Evolutionary conservation across 2,797 vertebrate species (phyloP), one percentile per base, ranked within the genome.

Genomic region (Avahi laniger): DNA sequence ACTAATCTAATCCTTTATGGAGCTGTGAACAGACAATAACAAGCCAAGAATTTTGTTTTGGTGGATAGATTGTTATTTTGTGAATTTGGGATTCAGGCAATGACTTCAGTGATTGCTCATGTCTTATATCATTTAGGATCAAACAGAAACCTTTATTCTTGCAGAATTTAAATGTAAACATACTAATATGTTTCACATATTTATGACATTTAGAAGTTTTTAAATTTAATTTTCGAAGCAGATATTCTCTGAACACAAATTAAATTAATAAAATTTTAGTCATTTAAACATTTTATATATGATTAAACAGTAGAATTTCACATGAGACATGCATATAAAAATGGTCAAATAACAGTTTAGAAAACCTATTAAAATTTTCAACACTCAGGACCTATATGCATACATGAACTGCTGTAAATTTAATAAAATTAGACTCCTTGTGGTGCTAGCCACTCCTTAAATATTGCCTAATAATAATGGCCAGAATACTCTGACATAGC

Each of bases 31-130:
- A 97, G 59, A 89, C 7, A 92, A 81, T 38, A 95, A 76, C 61
- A 97, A 96, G 96, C 69, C 17, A 80, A 97, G 0, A 91, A 87
- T 93, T 73, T 72, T 84, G 13, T 84, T 91, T 96, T 96, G 91
- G 96, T 91, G 94, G 94, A 96, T 73, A 89, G 38, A 50, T 52
- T 86, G 28, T 69, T 90, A 69, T 90, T 94, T 85, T 93, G 18
- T 50, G 20, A 80, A 87, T 65, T 84, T 81, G 24, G 9, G 5
- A 95, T 91, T 52, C 48, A 70, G 35, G 24, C 12, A 83, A 85
- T 63, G 14, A 90, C 57, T 95, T 94, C 41, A 79, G 50, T 54
- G 12, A 88, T 46, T 57, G 8, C 11, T 94, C 20, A 38, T 69
- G 28, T 63, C 48, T 79, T 70, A 7, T 93, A 73, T 80, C 20